Conservation (phyloP, 1,140 invertebrate genomes). For the Neocloeon triangulifer region DNA sequence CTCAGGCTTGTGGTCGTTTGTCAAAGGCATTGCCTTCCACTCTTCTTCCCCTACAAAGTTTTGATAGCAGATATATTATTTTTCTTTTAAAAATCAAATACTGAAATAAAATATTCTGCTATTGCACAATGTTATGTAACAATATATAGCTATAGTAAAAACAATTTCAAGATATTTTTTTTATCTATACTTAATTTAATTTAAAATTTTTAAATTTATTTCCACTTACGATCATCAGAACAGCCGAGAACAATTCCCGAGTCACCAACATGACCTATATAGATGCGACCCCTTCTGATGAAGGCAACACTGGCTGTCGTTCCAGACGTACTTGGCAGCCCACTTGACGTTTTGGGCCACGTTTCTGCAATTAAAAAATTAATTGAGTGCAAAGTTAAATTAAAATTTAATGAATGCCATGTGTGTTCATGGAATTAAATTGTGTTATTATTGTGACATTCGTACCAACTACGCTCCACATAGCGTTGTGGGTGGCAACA, state of each 20-base stretch:
- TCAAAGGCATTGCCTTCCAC: conserved; percentile 60
- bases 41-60: too few species aligned
- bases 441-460: too few species aligned
- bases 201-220: too few species aligned
- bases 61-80: too few species aligned
- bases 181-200: too few species aligned
- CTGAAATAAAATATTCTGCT: background rate
- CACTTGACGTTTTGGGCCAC: conserved; percentile 85
- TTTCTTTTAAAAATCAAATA: too few species aligned
- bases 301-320: conserved; percentile 91
- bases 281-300: conserved; percentile 82
- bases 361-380: too few species aligned
- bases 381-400: too few species aligned
- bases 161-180: too few species aligned
- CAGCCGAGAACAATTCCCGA: conserved; percentile 81
- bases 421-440: too few species aligned
- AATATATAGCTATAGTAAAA: too few species aligned
- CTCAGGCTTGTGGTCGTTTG: conserved; percentile 89
- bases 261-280: conserved; percentile 93
- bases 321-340: conserved; percentile 84
- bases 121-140: background rate
- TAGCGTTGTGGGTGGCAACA: conserved; percentile 76
- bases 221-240: conserved; percentile 31
- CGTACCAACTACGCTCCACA: conserved; percentile 88
- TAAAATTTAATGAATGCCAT: too few species aligned